These are phyloP conservation scores for Nasua narica DNA, from an alignment of 2,797 vertebrate genomes.

Conservation along the genomic window DNA sequence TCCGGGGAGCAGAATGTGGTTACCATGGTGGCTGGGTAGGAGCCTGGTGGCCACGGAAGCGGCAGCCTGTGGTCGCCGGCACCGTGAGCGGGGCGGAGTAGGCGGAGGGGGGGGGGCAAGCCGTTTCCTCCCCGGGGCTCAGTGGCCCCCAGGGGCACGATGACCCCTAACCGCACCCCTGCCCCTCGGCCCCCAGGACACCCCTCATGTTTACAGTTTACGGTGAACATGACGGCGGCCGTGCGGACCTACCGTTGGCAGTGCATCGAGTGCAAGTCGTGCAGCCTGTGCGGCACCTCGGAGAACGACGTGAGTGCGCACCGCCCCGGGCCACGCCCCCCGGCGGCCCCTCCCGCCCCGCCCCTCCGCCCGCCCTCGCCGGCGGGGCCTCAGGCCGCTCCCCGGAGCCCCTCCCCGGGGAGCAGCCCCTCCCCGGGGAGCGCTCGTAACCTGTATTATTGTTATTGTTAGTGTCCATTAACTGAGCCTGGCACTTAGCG, in stretches of 20 bases:
- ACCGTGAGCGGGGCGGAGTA: neutral
- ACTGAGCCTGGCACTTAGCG: neutral
- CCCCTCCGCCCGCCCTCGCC: neutral
- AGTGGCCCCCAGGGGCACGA: neutral
- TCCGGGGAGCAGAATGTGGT: slow-evolving; percentile 58
- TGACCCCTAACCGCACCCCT: neutral
- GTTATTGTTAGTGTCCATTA: neutral
- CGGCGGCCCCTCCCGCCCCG: neutral
- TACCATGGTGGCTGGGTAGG: slow-evolving; percentile 53
- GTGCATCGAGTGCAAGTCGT: slow-evolving; percentile 97
- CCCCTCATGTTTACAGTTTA: slow-evolving; percentile 97
- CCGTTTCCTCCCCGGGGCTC: neutral
- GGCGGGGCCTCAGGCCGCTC: neutral
- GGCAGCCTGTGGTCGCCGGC: neutral
- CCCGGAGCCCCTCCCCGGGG: neutral
- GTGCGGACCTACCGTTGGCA: slow-evolving; percentile 97
- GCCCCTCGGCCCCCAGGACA: slow-evolving; percentile 85
- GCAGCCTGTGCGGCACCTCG: slow-evolving; percentile 95
- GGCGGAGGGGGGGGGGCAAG: neutral
- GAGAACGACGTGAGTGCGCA: slow-evolving; percentile 92
- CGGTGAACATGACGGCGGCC: slow-evolving; percentile 95
- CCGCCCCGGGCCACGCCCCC: neutral
- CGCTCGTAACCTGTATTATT: neutral
- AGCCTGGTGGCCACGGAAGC: neutral
- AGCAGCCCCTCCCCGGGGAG: neutral